These are phyloP conservation scores for Spodoptera littoralis DNA, from an alignment of 2,888 invertebrate genomes.

Conservation along the genomic window DNA sequence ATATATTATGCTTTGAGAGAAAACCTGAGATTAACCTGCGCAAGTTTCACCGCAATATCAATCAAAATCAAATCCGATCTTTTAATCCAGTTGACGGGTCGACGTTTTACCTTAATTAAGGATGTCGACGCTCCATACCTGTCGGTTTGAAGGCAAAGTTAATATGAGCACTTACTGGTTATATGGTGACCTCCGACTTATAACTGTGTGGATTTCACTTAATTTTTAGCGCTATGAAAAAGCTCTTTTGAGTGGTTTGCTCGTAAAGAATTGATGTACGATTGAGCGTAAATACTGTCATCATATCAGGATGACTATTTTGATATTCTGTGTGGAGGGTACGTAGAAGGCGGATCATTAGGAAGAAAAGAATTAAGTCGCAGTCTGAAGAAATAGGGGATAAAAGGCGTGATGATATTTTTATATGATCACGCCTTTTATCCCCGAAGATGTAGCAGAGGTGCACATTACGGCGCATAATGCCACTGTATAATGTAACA, in stretches of 20 bases:
- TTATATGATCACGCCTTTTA: too few relatives aligned
- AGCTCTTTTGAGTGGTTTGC: neutral
- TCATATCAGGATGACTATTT: too few relatives aligned
- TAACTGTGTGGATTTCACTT: slow-evolving; percentile 24
- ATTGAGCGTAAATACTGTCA: too few relatives aligned
- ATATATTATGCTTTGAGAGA: slow-evolving; percentile 17
- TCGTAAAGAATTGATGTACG: too few relatives aligned
- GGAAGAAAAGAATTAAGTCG: too few relatives aligned
- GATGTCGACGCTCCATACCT: slow-evolving; percentile 67
- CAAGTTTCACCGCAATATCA: slow-evolving; percentile 76
- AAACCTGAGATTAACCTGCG: slow-evolving; percentile 51
- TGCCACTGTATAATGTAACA: too few relatives aligned
- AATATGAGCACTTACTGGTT: slow-evolving; percentile 51
- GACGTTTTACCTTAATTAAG: slow-evolving; percentile 79
- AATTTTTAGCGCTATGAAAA: neutral
- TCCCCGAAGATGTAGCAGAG: too few relatives aligned
- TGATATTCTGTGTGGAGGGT: too few relatives aligned
- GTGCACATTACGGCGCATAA: too few relatives aligned
- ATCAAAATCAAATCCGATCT: slow-evolving; percentile 82
- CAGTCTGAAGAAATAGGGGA: too few relatives aligned
- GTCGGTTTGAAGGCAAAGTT: slow-evolving; percentile 49
- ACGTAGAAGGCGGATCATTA: too few relatives aligned
- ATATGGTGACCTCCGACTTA: slow-evolving; percentile 41
- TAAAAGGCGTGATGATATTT: too few relatives aligned
- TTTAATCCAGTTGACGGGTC: slow-evolving; percentile 74